Base-by-base conservation (phyloP, 1,140 invertebrate species). In the Hydropsyche tenuis region DNA sequence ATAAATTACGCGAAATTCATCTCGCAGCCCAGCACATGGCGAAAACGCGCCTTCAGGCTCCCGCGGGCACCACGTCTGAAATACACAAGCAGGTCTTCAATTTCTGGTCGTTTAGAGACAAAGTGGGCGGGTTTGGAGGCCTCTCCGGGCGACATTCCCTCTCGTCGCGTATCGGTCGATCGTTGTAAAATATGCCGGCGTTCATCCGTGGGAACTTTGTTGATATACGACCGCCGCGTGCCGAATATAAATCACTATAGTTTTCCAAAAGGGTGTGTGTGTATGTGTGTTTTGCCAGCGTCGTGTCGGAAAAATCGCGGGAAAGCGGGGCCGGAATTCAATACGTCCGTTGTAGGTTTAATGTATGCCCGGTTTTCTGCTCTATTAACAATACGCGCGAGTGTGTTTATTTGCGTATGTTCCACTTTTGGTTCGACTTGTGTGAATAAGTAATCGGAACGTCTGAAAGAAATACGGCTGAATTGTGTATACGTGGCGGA, bases 161-260 rank as follows among this genome's bases (percentile, higher is more conserved):
- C 46, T 3, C 5, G 5, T 20, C 18, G 18, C 46, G 46, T 16
- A 16, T 20, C 18, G 18, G 14, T 20, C 4, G 46, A 51, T 16
- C 18, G 46, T n/a, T 20, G 46, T 51, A 43, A 69, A 70, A 70
- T 70, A 70, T 70, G 68, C 48, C 16, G 18, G 48, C 68, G 51
- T 70, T 56, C 68, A 56, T 70, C 68, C 16, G 20, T 30, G 48
- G 25, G 48, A 70, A 70, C 23, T 70, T 70, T 56, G 68, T 56
- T 56, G 68, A 56, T 70, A 56, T 53, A 70, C 23, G 48, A 25
- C 27, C 45, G 25, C 16, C 27, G 43, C 68, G 51, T 23, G 14
- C 68, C n/a, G 68, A 70, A 70, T 70, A 70, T 70, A 70, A 70
- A 70, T 70, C 68, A 70, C 68, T 23, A 20, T 69, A 65, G 63